Evolutionary conservation across 1,140 invertebrate species (phyloP), one percentile per base, ranked within the genome.

Genomic region (Limonius californicus): DNA sequence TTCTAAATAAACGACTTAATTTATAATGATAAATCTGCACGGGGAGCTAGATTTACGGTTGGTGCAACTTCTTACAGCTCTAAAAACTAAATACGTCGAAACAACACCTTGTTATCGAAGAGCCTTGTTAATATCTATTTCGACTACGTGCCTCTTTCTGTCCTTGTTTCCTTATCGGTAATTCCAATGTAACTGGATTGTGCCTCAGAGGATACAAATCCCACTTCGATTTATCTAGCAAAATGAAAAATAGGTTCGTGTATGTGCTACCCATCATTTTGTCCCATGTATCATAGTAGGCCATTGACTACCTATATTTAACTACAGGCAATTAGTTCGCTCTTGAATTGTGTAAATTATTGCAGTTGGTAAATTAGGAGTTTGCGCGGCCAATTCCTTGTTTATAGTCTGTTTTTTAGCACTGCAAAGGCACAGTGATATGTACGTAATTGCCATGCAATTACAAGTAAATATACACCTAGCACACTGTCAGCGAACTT

Each of bases 1-100:
- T 39, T 39, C 35, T 39, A 39, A 39, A 50, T 50, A 50, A 50
- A 50, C 45, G 45, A 50, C 45, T 50, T 50, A 50, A 50, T 50
- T 18, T 50, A 19, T 50, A 45, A 50, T 50, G 45, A 50, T 50
- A 19, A 50, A 50, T 50, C 14, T 19, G n/a, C 16, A 50, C 8
- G 2, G 35, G 35, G n/a, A n/a, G n/a, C n/a, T 50, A 18, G 45
- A 50, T 50, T 50, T 50, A 50, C 45, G n/a, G 16, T 19, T 19
- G 14, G 45, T 50, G 9, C 16, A 21, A 50, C 3, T 16, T 50
- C n/a, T 19, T 16, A 19, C 16, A n/a, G 45, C 16, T 18, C 16
- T 50, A 27, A 50, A 50, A 50, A 50, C 45, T 16, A 50, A 50
- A 50, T 18, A 15, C 19, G 45, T 50, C 45, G 45, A 50, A 50